Conservation (phyloP, 2,113 vertebrate genomes). For the Coryphaenoides rupestris region DNA sequence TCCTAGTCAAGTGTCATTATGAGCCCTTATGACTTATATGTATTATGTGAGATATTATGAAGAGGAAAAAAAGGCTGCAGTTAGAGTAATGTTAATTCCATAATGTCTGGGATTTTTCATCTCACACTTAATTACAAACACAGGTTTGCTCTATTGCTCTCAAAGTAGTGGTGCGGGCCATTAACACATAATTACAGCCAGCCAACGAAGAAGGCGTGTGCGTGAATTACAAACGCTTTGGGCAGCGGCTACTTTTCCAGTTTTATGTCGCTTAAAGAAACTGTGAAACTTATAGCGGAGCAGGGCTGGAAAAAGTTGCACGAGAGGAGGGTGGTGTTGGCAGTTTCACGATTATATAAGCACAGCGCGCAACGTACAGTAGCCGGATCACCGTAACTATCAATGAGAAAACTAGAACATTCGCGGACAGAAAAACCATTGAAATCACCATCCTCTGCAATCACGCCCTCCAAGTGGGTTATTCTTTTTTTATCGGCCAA, state of each 20-base stretch:
- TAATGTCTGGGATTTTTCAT: slow-evolving; percentile 63
- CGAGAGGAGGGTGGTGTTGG: neutral
- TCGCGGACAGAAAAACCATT: too few relatives aligned
- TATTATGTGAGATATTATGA: neutral
- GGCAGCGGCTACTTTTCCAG: slow-evolving; percentile 23
- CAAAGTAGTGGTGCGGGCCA: slow-evolving; percentile 49
- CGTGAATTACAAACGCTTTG: slow-evolving; percentile 52
- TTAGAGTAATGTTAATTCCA: slow-evolving; percentile 47
- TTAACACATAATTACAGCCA: slow-evolving; percentile 66
- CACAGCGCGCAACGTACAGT: too few relatives aligned
- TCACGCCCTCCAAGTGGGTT: too few relatives aligned
- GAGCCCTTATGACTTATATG: too few relatives aligned
- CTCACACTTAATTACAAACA: slow-evolving; percentile 55
- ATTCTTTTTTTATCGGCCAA: too few relatives aligned
- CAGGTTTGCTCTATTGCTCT: slow-evolving; percentile 37
- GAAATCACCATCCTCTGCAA: too few relatives aligned
- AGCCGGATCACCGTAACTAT: too few relatives aligned
- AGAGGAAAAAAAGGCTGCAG: slow-evolving; percentile 25
- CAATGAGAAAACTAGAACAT: too few relatives aligned
- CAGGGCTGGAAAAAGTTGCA: neutral
- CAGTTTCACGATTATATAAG: too few relatives aligned
- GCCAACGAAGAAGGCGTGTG: slow-evolving; percentile 52
- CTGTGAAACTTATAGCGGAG: slow-evolving; percentile 31
- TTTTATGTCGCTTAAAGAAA: slow-evolving; percentile 47
- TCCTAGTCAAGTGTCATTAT: too few relatives aligned